Evolutionary conservation across 2,113 vertebrate genomes (phyloP), one percentile per base, ranked within the genome.

Genomic region (Isurus oxyrinchus): DNA sequence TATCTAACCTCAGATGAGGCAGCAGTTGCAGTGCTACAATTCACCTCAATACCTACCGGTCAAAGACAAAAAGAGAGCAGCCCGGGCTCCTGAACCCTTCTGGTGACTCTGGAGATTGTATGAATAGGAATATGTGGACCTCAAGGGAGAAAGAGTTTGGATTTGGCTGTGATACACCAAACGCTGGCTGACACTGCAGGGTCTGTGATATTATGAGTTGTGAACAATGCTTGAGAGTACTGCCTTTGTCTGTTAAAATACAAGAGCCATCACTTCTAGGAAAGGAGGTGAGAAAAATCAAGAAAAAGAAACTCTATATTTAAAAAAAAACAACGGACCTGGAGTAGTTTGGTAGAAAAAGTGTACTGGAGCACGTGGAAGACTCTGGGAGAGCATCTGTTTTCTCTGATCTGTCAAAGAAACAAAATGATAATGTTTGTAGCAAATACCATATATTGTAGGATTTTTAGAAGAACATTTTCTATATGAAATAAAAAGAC

Each of bases 331-430:
- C 40, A 72, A 97, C 97, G 96, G 97, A 99, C 99, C 99, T 99
- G 96, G 98, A 98, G 96, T 99, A 99, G 97, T 98, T 99, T 2
- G 99, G 99, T 96, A 99, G 97, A 97, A 99, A 99, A 94, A 99
- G 98, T 7, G 98, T 99, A 97, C 99, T 99, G 96, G 99, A 99
- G 97, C 99, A 99, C 13, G 99, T 99, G 76, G 99, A 99, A 10
- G 99, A 99, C 97, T 99, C 99, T 0, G 99, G 99, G 96, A 99
- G 98, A 0, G 99, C 98, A 69, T 99, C 99, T 19, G 99, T 98
- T 0, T 98, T 99, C 97, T 99, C 99, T n/a, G 98, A 98, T n/a
- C 99, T 99, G 97, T 95, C 13, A 95, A 31, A 53, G n/a, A 66
- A 94, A 35, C 0, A 3, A 67, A 21, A 76, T 5, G 23, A 35